Conservation (phyloP, 2,113 vertebrate genomes). For the Python bivittatus region DNA sequence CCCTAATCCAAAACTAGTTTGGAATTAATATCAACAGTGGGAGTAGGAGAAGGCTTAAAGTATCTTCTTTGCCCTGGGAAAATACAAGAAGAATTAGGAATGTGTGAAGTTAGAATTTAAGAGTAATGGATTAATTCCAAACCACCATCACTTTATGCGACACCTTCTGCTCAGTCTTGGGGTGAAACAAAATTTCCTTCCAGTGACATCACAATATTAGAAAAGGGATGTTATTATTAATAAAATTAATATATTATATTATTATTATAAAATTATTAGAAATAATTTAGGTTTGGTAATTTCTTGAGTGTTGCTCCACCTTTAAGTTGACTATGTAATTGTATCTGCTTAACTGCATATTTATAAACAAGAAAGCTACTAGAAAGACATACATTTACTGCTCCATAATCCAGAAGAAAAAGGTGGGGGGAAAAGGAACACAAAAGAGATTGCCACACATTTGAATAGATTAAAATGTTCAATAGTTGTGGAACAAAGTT, state of each 20-base stretch:
- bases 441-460: background rate
- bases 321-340: background rate
- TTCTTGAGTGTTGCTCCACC: slow-evolving; percentile 31
- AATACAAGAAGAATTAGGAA: slow-evolving; percentile 28
- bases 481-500: slow-evolving; percentile 44
- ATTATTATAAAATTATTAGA: too few species aligned
- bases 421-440: background rate
- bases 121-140: background rate
- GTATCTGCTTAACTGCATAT: background rate
- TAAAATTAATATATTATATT: too few species aligned
- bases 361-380: background rate
- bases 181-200: background rate
- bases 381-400: background rate
- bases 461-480: background rate
- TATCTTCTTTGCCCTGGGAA: too few species aligned
- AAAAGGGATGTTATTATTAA: too few species aligned
- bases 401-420: background rate
- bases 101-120: slow-evolving; percentile 43
- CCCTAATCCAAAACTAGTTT: background rate
- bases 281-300: slow-evolving; percentile 28
- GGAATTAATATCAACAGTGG: background rate
- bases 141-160: background rate
- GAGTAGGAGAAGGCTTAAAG: too few species aligned
- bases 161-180: background rate
- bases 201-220: background rate